Evolutionary conservation across 2,888 invertebrate species (phyloP).

Genomic region (Drosophila formosana): DNA sequence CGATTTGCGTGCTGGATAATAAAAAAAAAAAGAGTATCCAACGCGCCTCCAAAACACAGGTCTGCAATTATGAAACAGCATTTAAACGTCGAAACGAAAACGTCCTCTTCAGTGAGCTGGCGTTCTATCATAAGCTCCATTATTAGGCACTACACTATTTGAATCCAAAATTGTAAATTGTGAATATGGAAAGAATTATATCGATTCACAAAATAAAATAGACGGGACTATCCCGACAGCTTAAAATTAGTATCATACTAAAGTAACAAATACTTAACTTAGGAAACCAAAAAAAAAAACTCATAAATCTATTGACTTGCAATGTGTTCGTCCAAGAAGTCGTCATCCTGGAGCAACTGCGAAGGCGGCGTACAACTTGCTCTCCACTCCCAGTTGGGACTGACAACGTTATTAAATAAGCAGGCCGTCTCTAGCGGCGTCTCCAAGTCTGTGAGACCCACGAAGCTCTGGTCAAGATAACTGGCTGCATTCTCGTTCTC

Average conservation of each 20-base stretch:
- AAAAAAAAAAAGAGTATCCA: conserved; percentile 46
- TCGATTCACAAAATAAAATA: conserved; percentile 69
- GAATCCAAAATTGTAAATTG: conserved; percentile 29
- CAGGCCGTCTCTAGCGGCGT: conserved; percentile 41
- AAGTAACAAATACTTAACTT: conserved; percentile 29
- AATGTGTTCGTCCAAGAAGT: conserved; percentile 31
- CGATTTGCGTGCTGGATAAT: conserved; percentile 51
- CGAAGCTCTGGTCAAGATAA: conserved; percentile 51
- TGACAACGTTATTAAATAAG: conserved; percentile 76
- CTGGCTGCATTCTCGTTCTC: conserved; percentile 55
- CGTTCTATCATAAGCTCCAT: conserved; percentile 67
- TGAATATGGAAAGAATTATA: conserved; percentile 74
- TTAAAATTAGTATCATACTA: conserved; percentile 36
- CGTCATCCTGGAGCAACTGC: conserved; percentile 67
- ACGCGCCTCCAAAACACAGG: conserved; percentile 50
- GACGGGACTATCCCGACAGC: conserved; percentile 13
- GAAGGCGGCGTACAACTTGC: conserved; percentile 76
- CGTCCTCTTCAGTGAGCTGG: conserved; percentile 48
- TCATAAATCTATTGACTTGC: conserved; percentile 52
- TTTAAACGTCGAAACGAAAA: conserved; percentile 43
- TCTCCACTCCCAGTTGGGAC: conserved; percentile 86
- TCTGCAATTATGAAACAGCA: conserved; percentile 60
- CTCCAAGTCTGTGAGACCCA: conserved; percentile 26
- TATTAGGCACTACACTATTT: conserved; percentile 31
- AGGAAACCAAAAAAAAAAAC: conserved; percentile 24